Base-by-base conservation (phyloP, 2,113 vertebrate genomes). In the Perccottus glenii region DNA sequence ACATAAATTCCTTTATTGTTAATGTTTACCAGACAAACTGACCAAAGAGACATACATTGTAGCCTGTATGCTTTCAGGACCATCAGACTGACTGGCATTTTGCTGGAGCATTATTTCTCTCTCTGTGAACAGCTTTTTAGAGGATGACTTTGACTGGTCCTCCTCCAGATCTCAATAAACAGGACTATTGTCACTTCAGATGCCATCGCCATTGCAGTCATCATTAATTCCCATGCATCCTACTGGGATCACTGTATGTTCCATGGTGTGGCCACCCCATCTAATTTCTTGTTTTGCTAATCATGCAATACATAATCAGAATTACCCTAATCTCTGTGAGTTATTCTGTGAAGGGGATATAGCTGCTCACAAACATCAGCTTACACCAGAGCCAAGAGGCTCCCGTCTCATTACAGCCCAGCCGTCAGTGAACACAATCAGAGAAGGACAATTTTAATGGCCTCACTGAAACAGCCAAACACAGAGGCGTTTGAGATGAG, bases 281-380 rank as follows among this genome's bases (percentile, higher is more conserved):
- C 72, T 85, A 65, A 85, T 85, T 85, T 87, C 68, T 80, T 72
- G 75, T 86, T 86, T 68, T 78, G 83, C 68, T 89, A 85, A 87
- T 85, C 71, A 70, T 64, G 73, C 55, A 4, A 70, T 61, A 73
- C 67, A 70, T 68, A 81, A 87, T 83, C 73, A 83, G 73, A 87
- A 83, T 85, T 75, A 82, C 80, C 64, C 73, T 80, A 79, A 87
- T 77, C 81, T 67, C 62, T 71, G 67, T 3, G 63, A 76, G 67
- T 70, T 81, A 61, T 76, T 78, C 55, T 64, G 69, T 74, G 64
- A 78, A 86, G 44, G 56, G 73, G 67, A 74, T 66, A 60, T 61
- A 58, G 69, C 62, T 80, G 78, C 78, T 60, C 5, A 0, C 53
- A 83, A 85, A 81, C 83, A 80, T 68, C 67, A 79, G 64, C 77